Conservation (phyloP, 2,888 invertebrate species). For the Watsonalla cultraria region DNA sequence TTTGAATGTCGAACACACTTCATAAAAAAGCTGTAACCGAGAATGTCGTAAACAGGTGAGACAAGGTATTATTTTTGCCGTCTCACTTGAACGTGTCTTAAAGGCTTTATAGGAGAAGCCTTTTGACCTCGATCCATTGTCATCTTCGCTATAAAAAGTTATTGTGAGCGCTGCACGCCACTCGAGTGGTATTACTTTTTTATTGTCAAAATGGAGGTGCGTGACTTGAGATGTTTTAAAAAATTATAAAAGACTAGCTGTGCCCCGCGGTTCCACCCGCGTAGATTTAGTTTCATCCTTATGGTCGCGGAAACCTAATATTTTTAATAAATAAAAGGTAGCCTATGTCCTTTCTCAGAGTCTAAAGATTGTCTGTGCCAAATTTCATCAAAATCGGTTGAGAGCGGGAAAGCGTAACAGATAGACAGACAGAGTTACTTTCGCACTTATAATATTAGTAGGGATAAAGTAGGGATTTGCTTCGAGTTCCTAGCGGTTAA, state of each 20-base stretch:
- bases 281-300: too few species aligned
- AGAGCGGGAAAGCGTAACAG: too few species aligned
- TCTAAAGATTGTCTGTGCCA: too few species aligned
- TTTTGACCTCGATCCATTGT: conserved; percentile 28
- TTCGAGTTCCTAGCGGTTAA: too few species aligned
- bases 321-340: too few species aligned
- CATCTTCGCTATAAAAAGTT: conserved; percentile 7
- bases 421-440: too few species aligned
- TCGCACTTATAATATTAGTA: too few species aligned
- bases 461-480: too few species aligned
- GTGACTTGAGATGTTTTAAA: not conserved
- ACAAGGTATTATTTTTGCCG: conserved; percentile 7
- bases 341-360: too few species aligned
- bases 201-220: not conserved
- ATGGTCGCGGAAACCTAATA: too few species aligned
- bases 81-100: conserved; percentile 1
- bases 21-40: not conserved
- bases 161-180: not conserved
- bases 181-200: not conserved
- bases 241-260: not conserved
- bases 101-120: conserved; percentile 9
- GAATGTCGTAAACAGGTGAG: not conserved
- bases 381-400: too few species aligned
- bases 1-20: not conserved
- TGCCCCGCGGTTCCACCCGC: too few species aligned